Evolutionary conservation across 1,140 invertebrate species (phyloP), one percentile per base, ranked within the genome.

Genomic region (Spodoptera frugiperda): DNA sequence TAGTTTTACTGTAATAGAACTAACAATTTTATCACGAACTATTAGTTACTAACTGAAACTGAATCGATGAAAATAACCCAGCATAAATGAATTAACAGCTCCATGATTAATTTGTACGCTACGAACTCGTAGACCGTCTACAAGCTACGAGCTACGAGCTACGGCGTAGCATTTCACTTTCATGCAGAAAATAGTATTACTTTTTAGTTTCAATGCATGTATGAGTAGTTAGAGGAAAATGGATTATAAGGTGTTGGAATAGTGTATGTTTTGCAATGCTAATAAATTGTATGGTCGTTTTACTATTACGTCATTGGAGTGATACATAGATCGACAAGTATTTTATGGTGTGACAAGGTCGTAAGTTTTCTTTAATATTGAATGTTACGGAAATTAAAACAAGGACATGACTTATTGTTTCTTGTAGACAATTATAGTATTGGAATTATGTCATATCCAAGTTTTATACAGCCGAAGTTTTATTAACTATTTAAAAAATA

Each of bases 41-140:
- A 44, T 33, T 9, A 63, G 59, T 63, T 19, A 15, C 59, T 25
- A 73, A 61, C 57, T 39, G 17, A 61, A 39, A 74, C 19, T 51
- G 72, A 63, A 51, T 61, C 44, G 49, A 49, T 61, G 30, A 72
- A 74, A 51, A 65, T 49, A 75, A 51, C 44, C 19, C 51, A 76
- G 57, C 63, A 68, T 54, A 48, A 76, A 76, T 68, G 33, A 30
- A 68, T 54, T 68, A 57, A 68, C 51, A 53, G 63, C 19, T 48
- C 15, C 19, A 55, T 48, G 63, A 68, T 76, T 70, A 59, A 70
- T 57, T 59, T 67, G 21, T 46, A 51, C 44, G 74, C 76, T 76
- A 80, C 72, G 79, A 53, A 63, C 77, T 79, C 76, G 79, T 80
- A 80, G 76, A 46, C 33, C 3, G 57, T 61, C 72, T 76, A 76